A percentile compares a stretch with the other conserved stretches of the same genome.
Conservation (phyloP, 2,797 vertebrate species). For the Serranus cabrilla region DNA sequence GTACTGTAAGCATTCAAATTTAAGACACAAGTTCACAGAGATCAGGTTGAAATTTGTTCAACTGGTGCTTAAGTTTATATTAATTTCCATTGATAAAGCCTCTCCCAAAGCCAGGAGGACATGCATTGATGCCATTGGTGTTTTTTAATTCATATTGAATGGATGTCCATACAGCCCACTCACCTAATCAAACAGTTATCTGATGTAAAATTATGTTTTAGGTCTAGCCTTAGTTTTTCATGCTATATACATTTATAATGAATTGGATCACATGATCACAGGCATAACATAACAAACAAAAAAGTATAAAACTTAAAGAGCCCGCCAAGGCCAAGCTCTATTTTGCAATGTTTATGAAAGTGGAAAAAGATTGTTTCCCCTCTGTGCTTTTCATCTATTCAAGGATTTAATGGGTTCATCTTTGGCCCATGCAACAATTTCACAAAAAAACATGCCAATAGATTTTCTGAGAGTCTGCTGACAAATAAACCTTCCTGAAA, state of each 20-base stretch:
- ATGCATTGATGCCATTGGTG: background rate
- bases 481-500: no score
- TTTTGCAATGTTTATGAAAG: no score
- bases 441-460: no score
- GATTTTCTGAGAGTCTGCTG: no score
- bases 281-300: slow-evolving; percentile 2
- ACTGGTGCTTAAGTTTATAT: slow-evolving; percentile 16
- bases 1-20: slow-evolving; percentile 8
- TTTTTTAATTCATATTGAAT: slow-evolving; percentile 18
- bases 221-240: slow-evolving; percentile 3
- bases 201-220: slow-evolving; percentile 11
- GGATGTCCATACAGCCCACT: background rate
- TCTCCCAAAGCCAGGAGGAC: background rate
- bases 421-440: no score
- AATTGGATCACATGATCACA: slow-evolving; percentile 21
- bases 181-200: background rate
- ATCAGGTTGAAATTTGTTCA: slow-evolving; percentile 6
- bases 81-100: background rate
- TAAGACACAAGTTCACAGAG: slow-evolving; percentile 4
- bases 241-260: no score
- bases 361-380: no score
- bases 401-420: no score
- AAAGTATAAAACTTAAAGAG: background rate
- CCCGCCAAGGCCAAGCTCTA: no score
- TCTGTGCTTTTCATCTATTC: no score